Conservation (phyloP, 2,113 vertebrate genomes). For the Pterocles orientalis region DNA sequence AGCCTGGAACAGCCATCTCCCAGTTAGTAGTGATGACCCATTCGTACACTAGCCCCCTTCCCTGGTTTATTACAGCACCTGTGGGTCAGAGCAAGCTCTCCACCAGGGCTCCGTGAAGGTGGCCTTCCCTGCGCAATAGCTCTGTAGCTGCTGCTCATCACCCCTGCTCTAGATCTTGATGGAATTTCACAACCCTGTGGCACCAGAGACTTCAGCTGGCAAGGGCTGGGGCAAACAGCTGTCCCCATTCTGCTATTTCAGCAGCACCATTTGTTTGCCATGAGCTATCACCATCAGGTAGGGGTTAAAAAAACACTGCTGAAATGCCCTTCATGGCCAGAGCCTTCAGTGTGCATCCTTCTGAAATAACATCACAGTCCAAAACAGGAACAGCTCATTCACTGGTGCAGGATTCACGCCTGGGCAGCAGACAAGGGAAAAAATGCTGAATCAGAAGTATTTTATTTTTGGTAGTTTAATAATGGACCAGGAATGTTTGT, state of each 20-base stretch:
- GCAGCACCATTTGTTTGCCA: not conserved
- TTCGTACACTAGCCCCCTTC: accelerated
- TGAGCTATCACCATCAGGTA: not conserved
- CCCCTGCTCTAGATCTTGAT: not conserved
- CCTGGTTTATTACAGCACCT: not conserved
- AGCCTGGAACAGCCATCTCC: not conserved
- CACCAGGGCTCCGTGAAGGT: not conserved
- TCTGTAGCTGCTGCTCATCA: not conserved
- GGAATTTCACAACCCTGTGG: not conserved
- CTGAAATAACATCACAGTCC: constrained; percentile 43
- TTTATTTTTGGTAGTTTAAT: constrained; percentile 49
- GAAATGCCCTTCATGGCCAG: not conserved
- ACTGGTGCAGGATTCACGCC: not conserved
- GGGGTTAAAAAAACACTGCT: constrained; percentile 20
- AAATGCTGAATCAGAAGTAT: constrained; percentile 32
- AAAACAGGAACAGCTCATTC: constrained; percentile 52
- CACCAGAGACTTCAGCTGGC: not conserved
- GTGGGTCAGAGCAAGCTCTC: not conserved
- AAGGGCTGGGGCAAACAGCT: not conserved
- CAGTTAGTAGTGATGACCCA: not conserved
- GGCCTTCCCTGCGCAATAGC: not conserved
- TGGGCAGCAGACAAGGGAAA: not conserved
- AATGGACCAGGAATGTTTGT: not conserved
- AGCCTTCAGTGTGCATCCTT: constrained; percentile 11
- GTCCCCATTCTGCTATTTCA: not conserved